Conservation (phyloP, 2,113 vertebrate genomes). For the Otus sunia region DNA sequence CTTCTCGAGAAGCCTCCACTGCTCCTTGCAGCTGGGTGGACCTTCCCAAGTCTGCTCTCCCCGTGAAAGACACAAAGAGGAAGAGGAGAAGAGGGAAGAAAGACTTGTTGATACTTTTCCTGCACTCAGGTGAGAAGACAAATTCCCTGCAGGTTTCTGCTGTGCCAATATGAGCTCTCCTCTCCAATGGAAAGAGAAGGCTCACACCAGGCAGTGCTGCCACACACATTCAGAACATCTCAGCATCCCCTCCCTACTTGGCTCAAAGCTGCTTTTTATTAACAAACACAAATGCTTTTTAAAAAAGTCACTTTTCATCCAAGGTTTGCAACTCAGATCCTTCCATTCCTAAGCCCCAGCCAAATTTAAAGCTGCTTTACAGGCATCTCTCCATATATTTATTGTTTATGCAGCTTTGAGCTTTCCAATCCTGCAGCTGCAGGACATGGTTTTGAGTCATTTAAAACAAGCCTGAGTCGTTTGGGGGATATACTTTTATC, state of each 20-base stretch:
- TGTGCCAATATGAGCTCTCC: neutral
- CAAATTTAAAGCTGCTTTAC: constrained; percentile 51
- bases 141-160: neutral
- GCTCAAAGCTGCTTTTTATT: constrained; percentile 35
- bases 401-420: constrained; percentile 45
- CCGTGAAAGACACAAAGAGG: neutral
- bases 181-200: neutral
- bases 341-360: constrained; percentile 32
- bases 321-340: constrained; percentile 10
- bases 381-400: constrained; percentile 55
- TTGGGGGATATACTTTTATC: neutral
- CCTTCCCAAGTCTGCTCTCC: neutral
- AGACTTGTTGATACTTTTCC: neutral
- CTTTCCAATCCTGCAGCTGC: constrained; percentile 55
- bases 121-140: neutral
- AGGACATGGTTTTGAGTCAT: constrained; percentile 8
- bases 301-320: constrained; percentile 21
- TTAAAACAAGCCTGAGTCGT: neutral
- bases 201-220: neutral
- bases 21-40: neutral
- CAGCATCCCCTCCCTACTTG: neutral
- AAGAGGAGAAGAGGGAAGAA: neutral
- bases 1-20: neutral
- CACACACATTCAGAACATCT: neutral
- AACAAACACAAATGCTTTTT: constrained; percentile 29